Evolutionary conservation across 2,888 invertebrate genomes (phyloP), one percentile per base, ranked within the genome.

Genomic region (Lepidocyrtinus sp.): DNA sequence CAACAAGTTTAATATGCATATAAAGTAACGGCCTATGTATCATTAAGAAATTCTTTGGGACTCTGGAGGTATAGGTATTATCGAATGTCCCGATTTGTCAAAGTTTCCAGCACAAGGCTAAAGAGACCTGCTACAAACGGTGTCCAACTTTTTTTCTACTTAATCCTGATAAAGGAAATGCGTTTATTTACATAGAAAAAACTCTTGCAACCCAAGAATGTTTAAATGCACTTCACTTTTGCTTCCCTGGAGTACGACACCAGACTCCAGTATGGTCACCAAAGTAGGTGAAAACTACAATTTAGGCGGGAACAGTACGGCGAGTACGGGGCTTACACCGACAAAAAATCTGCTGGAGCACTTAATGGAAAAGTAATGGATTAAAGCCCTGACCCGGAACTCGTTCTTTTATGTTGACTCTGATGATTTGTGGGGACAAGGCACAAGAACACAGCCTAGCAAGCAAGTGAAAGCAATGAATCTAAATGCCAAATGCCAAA

Each of bases 371-470:
- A 55, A n/a, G n/a, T n/a, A n/a, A n/a, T n/a, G 46, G n/a, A 55
- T 62, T 62, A 27, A 64, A 78, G 78, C 78, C 78, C 59, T 78
- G 78, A 78, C 78, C 78, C 78, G 78, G 72, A 78, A 73, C 78
- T 78, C 72, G 22, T 19, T 9, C 21, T 78, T 78, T 78, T 72
- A 78, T 78, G 78, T 78, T 78, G 78, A 78, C 72, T 72, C 25
- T 21, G 36, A 70, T 78, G 78, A 78, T 78, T 78, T 78, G 78
- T 78, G 78, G 63, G 22, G 72, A 71, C 71, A 71, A 67, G 25
- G 61, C 77, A 77, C 61, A 77, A n/a, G n/a, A 71, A 55, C 68
- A 68, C 75, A n/a, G n/a, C n/a, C n/a, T n/a, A 36, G 36, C 7
- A 36, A 12, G 36, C 36, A 36, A 12, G 36, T 36, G 36, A 36